Percentiles rank a stretch among this genome's conserved stretches.
These are phyloP conservation scores for Excalfactoria chinensis DNA, from an alignment of 2,113 vertebrate species.

Conservation along the genomic window DNA sequence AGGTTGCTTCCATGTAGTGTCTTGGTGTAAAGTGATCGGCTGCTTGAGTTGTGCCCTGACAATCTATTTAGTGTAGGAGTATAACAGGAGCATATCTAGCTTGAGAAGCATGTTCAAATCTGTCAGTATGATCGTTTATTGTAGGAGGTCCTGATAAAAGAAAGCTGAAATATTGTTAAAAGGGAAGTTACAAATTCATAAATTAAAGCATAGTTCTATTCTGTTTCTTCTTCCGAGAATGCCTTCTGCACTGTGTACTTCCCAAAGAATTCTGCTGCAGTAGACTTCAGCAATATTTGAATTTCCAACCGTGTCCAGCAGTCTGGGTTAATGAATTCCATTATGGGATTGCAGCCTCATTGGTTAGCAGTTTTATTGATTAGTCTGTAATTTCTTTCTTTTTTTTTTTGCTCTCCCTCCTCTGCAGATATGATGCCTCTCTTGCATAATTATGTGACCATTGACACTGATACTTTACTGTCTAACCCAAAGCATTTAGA, in stretches of 20 bases:
- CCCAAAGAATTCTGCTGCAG: neutral
- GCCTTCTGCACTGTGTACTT: neutral
- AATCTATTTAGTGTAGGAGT: neutral
- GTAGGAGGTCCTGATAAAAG: neutral
- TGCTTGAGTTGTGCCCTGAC: conserved; percentile 27
- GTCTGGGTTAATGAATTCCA: neutral
- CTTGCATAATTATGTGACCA: conserved; percentile 97
- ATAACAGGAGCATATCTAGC: neutral
- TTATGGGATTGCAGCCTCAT: neutral
- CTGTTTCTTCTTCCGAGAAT: neutral
- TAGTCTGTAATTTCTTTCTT: neutral
- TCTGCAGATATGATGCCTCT: conserved; percentile 98
- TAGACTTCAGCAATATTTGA: neutral
- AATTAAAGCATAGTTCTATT: neutral
- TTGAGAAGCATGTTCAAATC: neutral
- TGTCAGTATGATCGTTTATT: conserved; percentile 1
- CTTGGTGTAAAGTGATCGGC: neutral
- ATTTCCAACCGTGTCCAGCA: neutral
- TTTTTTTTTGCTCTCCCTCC: neutral
- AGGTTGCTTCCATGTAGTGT: neutral
- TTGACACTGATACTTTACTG: conserved; percentile 92
- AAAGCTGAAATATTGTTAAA: neutral
- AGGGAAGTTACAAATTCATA: neutral
- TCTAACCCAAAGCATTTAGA: conserved; percentile 94
- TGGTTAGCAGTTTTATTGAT: neutral